A percentile compares a stretch with the other conserved stretches of the same genome.
Conservation (phyloP, 2,797 vertebrate genomes). For the Cynopterus sphinx region DNA sequence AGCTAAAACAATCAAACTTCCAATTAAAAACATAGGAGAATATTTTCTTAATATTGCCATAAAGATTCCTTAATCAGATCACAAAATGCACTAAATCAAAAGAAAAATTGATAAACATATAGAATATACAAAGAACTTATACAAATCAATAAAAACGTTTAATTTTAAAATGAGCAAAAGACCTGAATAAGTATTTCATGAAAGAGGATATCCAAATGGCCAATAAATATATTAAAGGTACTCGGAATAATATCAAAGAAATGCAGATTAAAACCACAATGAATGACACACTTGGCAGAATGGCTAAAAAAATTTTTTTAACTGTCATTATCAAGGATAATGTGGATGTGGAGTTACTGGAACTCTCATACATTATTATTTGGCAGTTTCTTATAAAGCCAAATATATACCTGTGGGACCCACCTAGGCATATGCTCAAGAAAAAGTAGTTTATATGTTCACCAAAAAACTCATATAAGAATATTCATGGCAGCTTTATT, state of each 20-base stretch:
- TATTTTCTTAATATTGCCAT: not conserved
- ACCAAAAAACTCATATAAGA: not conserved
- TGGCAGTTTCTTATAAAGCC: not conserved
- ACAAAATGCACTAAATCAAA: conserved; percentile 5
- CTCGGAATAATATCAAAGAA: not conserved
- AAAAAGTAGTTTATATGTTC: not conserved
- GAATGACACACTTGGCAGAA: not conserved
- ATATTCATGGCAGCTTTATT: not conserved
- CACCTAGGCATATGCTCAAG: not conserved
- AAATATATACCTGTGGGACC: not conserved
- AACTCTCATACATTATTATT: not conserved
- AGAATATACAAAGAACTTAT: not conserved
- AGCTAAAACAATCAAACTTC: not conserved
- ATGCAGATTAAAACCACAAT: not conserved
- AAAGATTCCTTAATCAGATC: not conserved
- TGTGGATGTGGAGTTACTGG: not conserved
- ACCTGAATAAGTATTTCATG: not conserved
- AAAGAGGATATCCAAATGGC: not conserved
- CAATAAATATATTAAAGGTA: not conserved
- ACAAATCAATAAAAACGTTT: not conserved
- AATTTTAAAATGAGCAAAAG: not conserved
- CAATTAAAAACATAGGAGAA: not conserved
- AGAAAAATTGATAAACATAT: not conserved
- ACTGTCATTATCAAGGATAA: not conserved
- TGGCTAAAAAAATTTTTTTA: not conserved